Conservation (phyloP, 2,113 vertebrate genomes). For the Acinonyx jubatus region DNA sequence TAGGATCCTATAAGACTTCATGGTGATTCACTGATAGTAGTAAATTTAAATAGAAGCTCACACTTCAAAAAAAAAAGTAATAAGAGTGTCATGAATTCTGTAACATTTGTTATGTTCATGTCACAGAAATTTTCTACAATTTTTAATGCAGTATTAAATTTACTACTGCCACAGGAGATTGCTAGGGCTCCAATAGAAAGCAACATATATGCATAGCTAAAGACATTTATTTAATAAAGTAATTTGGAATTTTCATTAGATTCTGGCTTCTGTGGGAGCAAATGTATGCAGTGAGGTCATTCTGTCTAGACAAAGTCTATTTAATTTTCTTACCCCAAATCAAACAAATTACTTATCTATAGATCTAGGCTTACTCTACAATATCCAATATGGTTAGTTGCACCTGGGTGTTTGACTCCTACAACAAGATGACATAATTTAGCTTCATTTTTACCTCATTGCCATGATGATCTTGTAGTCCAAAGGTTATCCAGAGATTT, state of each 20-base stretch:
- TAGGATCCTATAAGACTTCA: not conserved
- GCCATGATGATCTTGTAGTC: not conserved
- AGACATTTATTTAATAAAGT: slow-evolving; percentile 66
- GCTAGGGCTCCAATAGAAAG: not conserved
- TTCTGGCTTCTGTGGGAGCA: slow-evolving; percentile 53
- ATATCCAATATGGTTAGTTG: slow-evolving; percentile 56
- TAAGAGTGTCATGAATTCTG: not conserved
- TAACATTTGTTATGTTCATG: not conserved
- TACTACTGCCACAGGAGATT: not conserved
- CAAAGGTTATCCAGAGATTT: slow-evolving; percentile 38
- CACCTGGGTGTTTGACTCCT: slow-evolving; percentile 66
- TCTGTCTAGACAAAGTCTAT: slow-evolving; percentile 62
- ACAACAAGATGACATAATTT: slow-evolving; percentile 8
- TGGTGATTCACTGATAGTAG: not conserved
- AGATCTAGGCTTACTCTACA: slow-evolving; percentile 65
- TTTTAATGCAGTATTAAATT: not conserved
- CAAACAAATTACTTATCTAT: slow-evolving; percentile 74
- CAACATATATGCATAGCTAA: slow-evolving; percentile 71
- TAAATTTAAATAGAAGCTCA: not conserved
- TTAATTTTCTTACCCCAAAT: slow-evolving; percentile 66
- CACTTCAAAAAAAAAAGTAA: not conserved
- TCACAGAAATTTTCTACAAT: not conserved
- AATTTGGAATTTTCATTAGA: slow-evolving; percentile 72
- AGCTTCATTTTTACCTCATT: not conserved
- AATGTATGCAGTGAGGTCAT: slow-evolving; percentile 57